Base-by-base conservation (phyloP, 2,113 vertebrate genomes). In the Enhydra lutris region DNA sequence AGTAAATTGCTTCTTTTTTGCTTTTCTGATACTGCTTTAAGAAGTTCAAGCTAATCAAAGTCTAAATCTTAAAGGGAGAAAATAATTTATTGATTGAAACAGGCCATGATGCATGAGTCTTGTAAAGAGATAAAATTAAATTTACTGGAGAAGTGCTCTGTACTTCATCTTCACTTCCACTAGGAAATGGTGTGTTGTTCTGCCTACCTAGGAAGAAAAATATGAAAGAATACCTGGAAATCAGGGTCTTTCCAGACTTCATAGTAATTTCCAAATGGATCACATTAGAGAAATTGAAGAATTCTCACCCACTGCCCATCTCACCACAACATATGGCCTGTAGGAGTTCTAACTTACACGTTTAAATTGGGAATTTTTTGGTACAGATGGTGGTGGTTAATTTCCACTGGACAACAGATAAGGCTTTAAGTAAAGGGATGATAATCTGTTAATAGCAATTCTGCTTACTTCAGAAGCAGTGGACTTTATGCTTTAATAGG, bases 1-100 rank as follows among this genome's bases (percentile, higher is more conserved):
- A 7, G 47, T 52, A 67, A 85, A 93, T 21, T 18, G 4, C 82
- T 95, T 85, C 34, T 88, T 71, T 79, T 92, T 89, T 95, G 12
- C 81, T 97, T 85, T 39, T 52, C 23, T 87, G 45, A 59, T 71
- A 89, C 55, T 95, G 67, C 50, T 95, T 97, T 67, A 94, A 79
- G 79, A 97, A 81, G 29, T 92, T 96, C 23, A 86, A 90, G 65
- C 34, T 95, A 88, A 82, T 81, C 6, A 50, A 91, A 74, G 50
- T 76, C 36, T 84, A 95, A 88, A 71, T 94, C 31, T 87, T 81
- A 45, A 61, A 61, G 7, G 26, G 12, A 88, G 9, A 81, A 78
- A 80, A 55, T 59, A 84, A 85, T 65, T 29, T 47, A 69, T 61
- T 52, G 42, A 84, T 91, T 91, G 61, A 36, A 80, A 83, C 78